Conservation (phyloP, 2,797 vertebrate species). For the Australoheros facetus region DNA sequence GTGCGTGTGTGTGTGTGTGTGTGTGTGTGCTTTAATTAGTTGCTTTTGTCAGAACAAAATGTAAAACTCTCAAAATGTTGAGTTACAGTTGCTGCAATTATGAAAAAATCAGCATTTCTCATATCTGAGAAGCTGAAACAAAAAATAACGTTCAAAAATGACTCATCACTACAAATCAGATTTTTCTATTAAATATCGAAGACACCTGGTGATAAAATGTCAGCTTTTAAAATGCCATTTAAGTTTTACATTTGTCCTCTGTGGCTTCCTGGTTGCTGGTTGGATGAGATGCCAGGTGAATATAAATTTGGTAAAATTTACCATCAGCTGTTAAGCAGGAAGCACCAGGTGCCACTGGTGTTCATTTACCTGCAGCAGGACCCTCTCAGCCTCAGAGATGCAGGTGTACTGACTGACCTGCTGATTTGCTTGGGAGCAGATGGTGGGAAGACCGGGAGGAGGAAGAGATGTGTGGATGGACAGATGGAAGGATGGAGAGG, state of each 20-base stretch:
- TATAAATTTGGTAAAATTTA: neutral
- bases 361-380: constrained; percentile 20
- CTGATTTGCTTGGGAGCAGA: constrained; percentile 34
- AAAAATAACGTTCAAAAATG: neutral
- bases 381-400: constrained; percentile 14
- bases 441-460: constrained; percentile 15
- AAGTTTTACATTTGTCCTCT: too few relatives aligned
- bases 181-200: too few relatives aligned
- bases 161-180: neutral
- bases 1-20: neutral
- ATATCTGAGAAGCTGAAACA: neutral
- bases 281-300: too few relatives aligned
- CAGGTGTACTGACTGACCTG: constrained; percentile 22
- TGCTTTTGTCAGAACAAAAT: neutral
- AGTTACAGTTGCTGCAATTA: too few relatives aligned
- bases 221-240: neutral
- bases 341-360: neutral
- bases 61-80: neutral
- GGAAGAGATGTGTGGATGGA: constrained; percentile 20
- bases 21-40: neutral
- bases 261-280: too few relatives aligned
- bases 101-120: neutral
- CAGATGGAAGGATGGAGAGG: constrained; percentile 52
- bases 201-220: neutral
- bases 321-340: constrained; percentile 10